Conservation (phyloP, 2,113 vertebrate genomes). For the Charadrius vociferus region DNA sequence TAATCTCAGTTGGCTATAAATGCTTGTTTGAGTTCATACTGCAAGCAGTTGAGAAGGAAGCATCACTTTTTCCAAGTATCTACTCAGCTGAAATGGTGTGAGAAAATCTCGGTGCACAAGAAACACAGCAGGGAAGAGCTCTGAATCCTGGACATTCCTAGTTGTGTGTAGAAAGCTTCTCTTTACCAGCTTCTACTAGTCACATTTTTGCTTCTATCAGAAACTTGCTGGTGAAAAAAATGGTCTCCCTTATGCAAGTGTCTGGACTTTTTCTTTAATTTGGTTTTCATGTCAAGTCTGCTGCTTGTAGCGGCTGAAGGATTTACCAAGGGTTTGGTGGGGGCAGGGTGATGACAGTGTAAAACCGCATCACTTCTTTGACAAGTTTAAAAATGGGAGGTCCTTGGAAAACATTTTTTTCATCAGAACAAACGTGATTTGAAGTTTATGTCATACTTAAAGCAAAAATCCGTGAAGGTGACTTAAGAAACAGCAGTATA, state of each 20-base stretch:
- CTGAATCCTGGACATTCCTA: background rate
- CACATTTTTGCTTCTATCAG: background rate
- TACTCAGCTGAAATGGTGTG: background rate
- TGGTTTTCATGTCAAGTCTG: background rate
- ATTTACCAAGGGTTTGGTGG: background rate
- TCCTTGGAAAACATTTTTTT: background rate
- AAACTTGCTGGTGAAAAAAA: background rate
- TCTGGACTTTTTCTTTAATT: background rate
- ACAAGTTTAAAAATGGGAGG: background rate
- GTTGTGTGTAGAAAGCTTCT: background rate
- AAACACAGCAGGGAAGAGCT: background rate
- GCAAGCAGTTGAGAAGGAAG: background rate
- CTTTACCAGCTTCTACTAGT: background rate
- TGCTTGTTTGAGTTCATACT: background rate
- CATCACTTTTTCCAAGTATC: background rate
- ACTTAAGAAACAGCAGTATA: background rate
- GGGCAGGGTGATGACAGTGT: background rate
- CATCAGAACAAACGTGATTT: background rate
- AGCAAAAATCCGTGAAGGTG: background rate
- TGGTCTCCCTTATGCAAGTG: background rate
- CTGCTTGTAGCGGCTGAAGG: background rate
- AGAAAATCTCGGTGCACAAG: background rate
- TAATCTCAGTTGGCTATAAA: background rate
- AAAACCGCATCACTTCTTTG: background rate
- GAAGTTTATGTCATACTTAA: background rate